These are phyloP conservation scores for Enoplolaimus lenunculus DNA, from an alignment of 2,888 invertebrate genomes.

Conservation along the genomic window DNA sequence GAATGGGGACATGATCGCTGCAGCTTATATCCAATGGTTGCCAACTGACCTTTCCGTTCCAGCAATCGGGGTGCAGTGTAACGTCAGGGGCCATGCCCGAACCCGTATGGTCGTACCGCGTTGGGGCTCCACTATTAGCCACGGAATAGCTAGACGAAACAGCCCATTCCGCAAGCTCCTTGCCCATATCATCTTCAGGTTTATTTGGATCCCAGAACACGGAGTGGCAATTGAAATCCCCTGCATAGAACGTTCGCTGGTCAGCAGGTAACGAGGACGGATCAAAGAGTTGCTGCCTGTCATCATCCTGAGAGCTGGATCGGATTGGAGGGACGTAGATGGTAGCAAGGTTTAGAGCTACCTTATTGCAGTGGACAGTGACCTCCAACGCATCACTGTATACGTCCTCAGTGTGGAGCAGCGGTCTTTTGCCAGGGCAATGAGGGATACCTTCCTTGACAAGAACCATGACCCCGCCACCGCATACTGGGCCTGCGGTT, in stretches of 20 bases:
- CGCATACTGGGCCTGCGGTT: not conserved
- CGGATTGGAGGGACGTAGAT: conserved; percentile 14
- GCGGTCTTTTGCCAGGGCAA: not conserved
- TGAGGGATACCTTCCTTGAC: not conserved
- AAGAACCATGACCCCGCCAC: not conserved
- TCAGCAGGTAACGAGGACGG: not conserved
- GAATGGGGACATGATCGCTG: not conserved
- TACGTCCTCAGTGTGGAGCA: not conserved
- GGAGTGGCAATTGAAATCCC: conserved; percentile 1
- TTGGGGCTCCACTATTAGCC: not conserved
- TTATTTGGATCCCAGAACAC: not conserved
- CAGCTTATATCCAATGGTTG: not conserved
- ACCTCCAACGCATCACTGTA: not conserved
- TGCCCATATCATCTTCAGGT: not conserved
- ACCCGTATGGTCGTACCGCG: not conserved
- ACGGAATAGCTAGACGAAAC: not conserved
- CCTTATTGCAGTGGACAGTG: not conserved
- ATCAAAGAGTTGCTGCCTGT: not conserved
- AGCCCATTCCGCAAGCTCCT: not conserved
- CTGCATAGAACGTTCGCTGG: not conserved
- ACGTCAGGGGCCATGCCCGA: not conserved
- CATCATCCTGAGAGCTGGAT: not conserved
- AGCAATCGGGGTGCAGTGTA: not conserved
- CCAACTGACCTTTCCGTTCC: not conserved
- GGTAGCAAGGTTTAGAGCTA: not conserved